These are phyloP conservation scores for Malacosoma neustria DNA, from an alignment of 2,888 invertebrate species.

Conservation along the genomic window DNA sequence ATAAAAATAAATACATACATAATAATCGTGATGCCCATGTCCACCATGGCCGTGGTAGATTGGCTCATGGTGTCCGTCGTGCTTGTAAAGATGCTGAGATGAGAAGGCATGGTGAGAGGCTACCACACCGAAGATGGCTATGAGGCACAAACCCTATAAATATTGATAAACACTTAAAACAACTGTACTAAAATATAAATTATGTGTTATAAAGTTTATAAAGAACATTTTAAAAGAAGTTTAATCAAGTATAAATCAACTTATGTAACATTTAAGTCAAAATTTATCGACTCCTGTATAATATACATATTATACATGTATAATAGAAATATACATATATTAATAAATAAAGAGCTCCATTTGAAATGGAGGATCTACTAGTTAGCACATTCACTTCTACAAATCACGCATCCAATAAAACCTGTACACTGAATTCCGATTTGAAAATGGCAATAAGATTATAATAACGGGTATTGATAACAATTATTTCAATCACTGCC, in stretches of 20 bases:
- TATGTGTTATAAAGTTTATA: background rate
- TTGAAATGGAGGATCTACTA: no score
- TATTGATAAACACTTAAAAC: background rate
- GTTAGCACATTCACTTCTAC: no score
- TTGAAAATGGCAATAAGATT: no score
- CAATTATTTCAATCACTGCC: no score
- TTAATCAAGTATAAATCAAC: background rate
- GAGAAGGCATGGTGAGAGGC: constrained; percentile 20
- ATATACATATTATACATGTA: background rate
- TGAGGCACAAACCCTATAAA: constrained; percentile 12
- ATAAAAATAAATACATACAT: constrained; percentile 11
- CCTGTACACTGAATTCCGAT: no score
- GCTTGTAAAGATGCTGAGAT: constrained; percentile 25
- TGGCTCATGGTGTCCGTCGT: constrained; percentile 21
- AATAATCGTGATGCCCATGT: constrained; percentile 17
- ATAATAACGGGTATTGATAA: no score
- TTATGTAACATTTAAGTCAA: background rate
- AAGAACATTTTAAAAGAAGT: background rate
- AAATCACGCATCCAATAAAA: no score
- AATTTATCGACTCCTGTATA: background rate
- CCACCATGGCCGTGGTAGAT: constrained; percentile 13
- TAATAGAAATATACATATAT: background rate
- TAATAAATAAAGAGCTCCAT: no score
- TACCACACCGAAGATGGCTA: constrained; percentile 6
- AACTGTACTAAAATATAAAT: background rate